Conservation (phyloP, 2,113 vertebrate genomes). For the Meleagris gallopavo region DNA sequence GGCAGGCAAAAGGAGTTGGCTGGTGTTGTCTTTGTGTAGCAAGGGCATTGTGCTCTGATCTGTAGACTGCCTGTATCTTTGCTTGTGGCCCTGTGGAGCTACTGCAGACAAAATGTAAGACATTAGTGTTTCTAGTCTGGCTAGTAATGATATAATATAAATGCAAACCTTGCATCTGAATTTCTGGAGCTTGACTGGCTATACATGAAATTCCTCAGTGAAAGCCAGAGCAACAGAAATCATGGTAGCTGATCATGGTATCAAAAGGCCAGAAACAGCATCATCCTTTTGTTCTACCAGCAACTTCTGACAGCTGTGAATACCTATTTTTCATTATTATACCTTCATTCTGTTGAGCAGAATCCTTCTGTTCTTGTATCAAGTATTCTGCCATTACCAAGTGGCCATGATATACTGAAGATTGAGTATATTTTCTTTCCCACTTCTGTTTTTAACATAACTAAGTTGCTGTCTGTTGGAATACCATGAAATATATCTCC, state of each 20-base stretch:
- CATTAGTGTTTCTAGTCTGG: neutral
- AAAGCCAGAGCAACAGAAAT: neutral
- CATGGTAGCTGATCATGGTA: neutral
- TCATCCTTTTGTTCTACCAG: neutral
- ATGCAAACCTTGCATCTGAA: neutral
- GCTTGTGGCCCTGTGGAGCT: neutral
- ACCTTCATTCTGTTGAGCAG: neutral
- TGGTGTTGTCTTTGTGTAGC: neutral
- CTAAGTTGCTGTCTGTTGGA: neutral
- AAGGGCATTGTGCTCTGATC: neutral
- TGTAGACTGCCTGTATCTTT: neutral
- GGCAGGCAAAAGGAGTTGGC: neutral
- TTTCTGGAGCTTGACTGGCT: neutral
- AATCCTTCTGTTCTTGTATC: conserved; percentile 4
- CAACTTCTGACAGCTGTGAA: neutral
- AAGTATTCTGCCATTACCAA: neutral
- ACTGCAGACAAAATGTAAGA: neutral
- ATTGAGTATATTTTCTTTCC: neutral
- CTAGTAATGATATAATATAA: neutral
- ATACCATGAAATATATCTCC: neutral
- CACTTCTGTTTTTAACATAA: neutral
- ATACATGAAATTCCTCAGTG: neutral
- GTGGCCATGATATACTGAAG: neutral
- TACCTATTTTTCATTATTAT: neutral
- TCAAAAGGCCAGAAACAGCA: neutral